Base-by-base conservation (phyloP, 2,797 vertebrate species). In the Pygocentrus nattereri region DNA sequence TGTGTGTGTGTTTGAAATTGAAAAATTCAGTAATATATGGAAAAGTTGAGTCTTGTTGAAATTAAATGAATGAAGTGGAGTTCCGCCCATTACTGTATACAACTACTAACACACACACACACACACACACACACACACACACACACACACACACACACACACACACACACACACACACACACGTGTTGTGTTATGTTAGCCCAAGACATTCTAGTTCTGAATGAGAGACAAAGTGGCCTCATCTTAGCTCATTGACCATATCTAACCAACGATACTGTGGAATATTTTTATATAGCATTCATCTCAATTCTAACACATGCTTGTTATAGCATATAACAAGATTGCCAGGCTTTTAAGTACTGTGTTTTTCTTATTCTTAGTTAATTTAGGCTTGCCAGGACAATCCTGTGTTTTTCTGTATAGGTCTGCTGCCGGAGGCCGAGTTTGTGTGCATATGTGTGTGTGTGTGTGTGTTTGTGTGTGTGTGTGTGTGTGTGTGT, bases 351-450 rank as follows among this genome's bases (percentile, higher is more conserved):
- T 25, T 30, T 74, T 6, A 52, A 75, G 54, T 47, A 27, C 5
- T 67, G 78, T 13, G 4, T 64, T 27, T 68, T 30, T 23, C 62
- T 23, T n/a, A 25, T 19, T n/a, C n/a, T 10, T 12, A 34, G n/a
- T 23, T 38, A n/a, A 38, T 38, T 50, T 15, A 18, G 18, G 13
- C 21, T 74, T 31, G 68, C n/a, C n/a, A 68, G 71, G 31, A 30
- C 19, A 31, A 77, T 81, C 4, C 71, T 41, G 38, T 5, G 19
- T 15, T 68, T 19, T 72, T 54, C 90, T 41, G 92, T 91, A 89
- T 90, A 93, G 90, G 92, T 94, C 91, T 93, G 91, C 90, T 92
- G 93, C 87, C 91, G 83, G 88, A 87, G 90, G 86, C 91, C 89
- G 90, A 93, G 87, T 92, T 91, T 92, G 91, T 93, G 90, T 13